Evolutionary conservation across 2,113 vertebrate genomes (phyloP).

Genomic region (Emydura subglobosa): DNA sequence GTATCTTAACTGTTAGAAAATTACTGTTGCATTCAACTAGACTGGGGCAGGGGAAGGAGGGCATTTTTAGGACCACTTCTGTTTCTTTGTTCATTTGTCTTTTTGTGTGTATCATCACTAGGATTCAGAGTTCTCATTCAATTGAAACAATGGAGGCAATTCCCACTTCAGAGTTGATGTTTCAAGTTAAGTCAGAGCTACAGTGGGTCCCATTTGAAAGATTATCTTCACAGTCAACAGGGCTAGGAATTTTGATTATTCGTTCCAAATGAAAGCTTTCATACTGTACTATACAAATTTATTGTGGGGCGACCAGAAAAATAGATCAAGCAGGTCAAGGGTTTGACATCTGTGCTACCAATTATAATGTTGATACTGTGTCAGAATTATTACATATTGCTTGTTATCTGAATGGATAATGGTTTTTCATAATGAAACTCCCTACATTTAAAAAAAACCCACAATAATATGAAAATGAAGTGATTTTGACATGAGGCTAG

Average conservation of each 20-base stretch:
- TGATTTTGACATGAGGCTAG: neutral
- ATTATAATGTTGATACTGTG: neutral
- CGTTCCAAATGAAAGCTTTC: neutral
- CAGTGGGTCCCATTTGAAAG: neutral
- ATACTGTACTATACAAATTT: neutral
- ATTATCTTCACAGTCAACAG: neutral
- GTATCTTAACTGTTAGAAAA: neutral
- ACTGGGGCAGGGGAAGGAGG: constrained; percentile 49
- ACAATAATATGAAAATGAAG: neutral
- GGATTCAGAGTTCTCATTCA: constrained; percentile 14
- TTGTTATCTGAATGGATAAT: neutral
- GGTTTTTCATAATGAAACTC: neutral
- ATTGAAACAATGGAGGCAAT: constrained; percentile 15
- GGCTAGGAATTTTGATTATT: neutral
- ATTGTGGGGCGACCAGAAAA: neutral
- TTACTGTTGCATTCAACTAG: constrained; percentile 9
- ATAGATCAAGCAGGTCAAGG: neutral
- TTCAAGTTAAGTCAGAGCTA: neutral
- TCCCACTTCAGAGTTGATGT: constrained; percentile 25
- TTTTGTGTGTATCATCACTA: neutral
- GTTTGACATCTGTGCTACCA: neutral
- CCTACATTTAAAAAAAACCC: neutral
- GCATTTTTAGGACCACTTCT: constrained; percentile 14
- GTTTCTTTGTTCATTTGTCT: constrained; percentile 17
- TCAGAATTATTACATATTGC: neutral